Conservation (phyloP, 2,888 invertebrate species). For the Julus scandinavius region DNA sequence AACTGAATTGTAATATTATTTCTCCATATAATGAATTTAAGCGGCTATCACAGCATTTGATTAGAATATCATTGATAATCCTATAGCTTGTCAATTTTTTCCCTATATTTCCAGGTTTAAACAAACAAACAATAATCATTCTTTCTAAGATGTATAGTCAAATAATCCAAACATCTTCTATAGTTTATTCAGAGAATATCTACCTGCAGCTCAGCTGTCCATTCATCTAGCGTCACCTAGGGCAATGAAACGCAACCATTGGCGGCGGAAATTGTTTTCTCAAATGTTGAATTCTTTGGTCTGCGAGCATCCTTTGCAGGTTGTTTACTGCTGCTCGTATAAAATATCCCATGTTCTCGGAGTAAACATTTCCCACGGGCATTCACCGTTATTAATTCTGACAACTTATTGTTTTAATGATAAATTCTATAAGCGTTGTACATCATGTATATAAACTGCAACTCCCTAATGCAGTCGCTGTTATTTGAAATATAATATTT, state of each 20-base stretch:
- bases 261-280: background rate
- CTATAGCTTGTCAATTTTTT: no score
- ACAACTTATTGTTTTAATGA: constrained; percentile 25
- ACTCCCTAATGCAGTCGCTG: background rate
- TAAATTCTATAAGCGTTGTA: constrained; percentile 6
- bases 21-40: no score
- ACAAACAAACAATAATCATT: no score
- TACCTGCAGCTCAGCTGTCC: background rate
- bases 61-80: no score
- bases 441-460: background rate
- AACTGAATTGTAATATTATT: no score
- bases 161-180: no score
- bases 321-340: background rate
- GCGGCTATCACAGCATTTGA: no score
- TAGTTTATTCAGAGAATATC: background rate
- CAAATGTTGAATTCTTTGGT: no score
- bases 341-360: background rate
- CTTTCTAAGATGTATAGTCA: no score
- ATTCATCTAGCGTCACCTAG: background rate
- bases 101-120: no score
- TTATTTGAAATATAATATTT: constrained; percentile 33
- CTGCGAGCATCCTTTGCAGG: background rate
- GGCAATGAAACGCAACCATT: background rate
- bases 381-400: constrained; percentile 28
- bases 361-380: background rate